These are phyloP conservation scores for Apodemia hepburni DNA, from an alignment of 2,888 invertebrate species.

Conservation along the genomic window DNA sequence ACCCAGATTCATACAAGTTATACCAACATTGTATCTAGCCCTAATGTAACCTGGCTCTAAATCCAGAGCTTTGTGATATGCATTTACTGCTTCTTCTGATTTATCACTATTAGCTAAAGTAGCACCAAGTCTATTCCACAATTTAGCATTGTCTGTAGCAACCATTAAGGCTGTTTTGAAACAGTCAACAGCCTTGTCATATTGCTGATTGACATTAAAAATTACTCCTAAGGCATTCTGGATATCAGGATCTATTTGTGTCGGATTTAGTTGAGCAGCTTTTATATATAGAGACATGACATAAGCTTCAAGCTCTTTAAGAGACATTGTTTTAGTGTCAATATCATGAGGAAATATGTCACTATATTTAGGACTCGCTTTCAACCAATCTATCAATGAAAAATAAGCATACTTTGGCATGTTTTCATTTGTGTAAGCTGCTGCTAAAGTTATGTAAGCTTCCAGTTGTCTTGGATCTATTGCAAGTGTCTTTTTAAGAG, in stretches of 20 bases:
- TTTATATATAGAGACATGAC: constrained; percentile 88
- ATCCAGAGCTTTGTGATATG: constrained; percentile 94
- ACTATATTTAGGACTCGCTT: constrained; percentile 89
- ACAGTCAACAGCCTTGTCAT: constrained; percentile 97
- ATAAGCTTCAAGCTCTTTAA: constrained; percentile 75
- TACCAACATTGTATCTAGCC: constrained; percentile 98
- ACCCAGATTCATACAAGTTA: constrained; percentile 97
- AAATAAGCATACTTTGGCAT: constrained; percentile 94
- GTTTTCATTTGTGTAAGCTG: constrained; percentile 98
- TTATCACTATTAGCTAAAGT: constrained; percentile 97
- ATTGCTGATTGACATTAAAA: constrained; percentile 96
- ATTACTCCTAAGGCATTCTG: constrained; percentile 97
- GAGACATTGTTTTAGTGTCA: constrained; percentile 56
- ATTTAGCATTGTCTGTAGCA: constrained; percentile 88
- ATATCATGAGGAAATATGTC: constrained; percentile 83
- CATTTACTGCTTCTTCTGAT: constrained; percentile 97
- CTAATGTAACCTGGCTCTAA: constrained; percentile 97
- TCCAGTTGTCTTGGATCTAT: constrained; percentile 89
- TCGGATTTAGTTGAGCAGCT: constrained; percentile 89
- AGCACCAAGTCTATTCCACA: constrained; percentile 99
- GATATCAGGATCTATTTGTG: constrained; percentile 91
- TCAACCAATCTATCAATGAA: constrained; percentile 89
- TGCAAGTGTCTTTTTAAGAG: constrained; percentile 90
- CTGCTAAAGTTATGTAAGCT: constrained; percentile 94
- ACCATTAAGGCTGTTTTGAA: constrained; percentile 94